Evolutionary conservation across 2,797 vertebrate species (phyloP), one percentile per base, ranked within the genome.

Genomic region (Podarcis siculus): DNA sequence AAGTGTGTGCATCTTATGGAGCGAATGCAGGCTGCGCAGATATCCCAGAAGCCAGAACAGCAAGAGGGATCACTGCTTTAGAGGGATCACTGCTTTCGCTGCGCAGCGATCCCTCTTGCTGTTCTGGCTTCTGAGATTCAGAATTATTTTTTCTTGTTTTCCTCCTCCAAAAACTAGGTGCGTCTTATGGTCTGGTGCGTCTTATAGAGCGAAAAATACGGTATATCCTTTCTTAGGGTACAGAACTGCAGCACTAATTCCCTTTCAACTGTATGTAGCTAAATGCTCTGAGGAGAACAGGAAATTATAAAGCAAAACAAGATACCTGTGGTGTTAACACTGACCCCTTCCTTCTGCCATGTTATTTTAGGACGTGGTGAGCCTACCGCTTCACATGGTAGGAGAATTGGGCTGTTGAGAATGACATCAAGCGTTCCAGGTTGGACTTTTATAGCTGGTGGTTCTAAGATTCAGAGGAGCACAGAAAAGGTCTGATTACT

Each of bases 281-380:
- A 37, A 35, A 66, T 13, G 10, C 19, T 58, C 30, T 71, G n/a
- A 61, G 9, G 21, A 55, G 27, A 78, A 76, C 30, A 27, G 58
- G 83, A 86, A 69, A 83, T 30, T 27, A 49, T 5, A 58, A 37
- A 67, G 67, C 35, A 42, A 49, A 86, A 32, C 45, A 82, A 6
- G n/a, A 66, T 97, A 97, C 99, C 98, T 96, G 97, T 94, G 30
- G 97, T 97, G 87, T 96, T 93, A 90, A 99, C 94, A 88, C 95
- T 98, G 95, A 99, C 97, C 94, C 99, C 99, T 95, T 99, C 99
- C 93, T 99, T 99, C 95, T 99, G 99, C 99, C 99, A 99, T 0
- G 96, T 98, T 89, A 99, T 97, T 78, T 98, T 94, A 0, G 99
- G 99, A n/a, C 78, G 96, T 75, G 99, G 99, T 0, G 96, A 97